Conservation (phyloP, 2,888 invertebrate genomes). For the Morinoia aosen region DNA sequence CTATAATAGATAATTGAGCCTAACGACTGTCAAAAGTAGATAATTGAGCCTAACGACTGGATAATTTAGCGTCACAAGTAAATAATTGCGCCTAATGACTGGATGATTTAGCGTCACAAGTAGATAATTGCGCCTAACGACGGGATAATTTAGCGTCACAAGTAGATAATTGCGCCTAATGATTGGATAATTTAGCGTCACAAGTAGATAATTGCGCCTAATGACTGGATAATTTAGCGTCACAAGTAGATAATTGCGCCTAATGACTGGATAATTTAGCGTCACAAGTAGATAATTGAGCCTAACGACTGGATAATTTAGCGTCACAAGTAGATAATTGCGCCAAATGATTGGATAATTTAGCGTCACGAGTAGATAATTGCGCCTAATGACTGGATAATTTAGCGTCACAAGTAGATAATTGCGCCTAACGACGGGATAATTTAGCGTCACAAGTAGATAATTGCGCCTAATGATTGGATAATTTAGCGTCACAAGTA, state of each 20-base stretch:
- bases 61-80: no score
- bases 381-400: not conserved
- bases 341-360: not conserved
- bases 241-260: not conserved
- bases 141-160: not conserved
- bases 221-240: not conserved
- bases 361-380: not conserved
- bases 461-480: not conserved
- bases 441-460: not conserved
- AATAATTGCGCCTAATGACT: not conserved
- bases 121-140: not conserved
- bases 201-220: not conserved
- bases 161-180: not conserved
- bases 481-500: not conserved
- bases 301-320: not conserved
- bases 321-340: not conserved
- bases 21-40: no score
- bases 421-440: not conserved
- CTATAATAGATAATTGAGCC: no score
- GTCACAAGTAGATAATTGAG: not conserved
- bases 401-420: not conserved
- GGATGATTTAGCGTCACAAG: not conserved
- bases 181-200: not conserved
- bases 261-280: not conserved
- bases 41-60: no score